Evolutionary conservation across 2,888 invertebrate species (phyloP), one percentile per base, ranked within the genome.

Genomic region (Pheosia tremula): DNA sequence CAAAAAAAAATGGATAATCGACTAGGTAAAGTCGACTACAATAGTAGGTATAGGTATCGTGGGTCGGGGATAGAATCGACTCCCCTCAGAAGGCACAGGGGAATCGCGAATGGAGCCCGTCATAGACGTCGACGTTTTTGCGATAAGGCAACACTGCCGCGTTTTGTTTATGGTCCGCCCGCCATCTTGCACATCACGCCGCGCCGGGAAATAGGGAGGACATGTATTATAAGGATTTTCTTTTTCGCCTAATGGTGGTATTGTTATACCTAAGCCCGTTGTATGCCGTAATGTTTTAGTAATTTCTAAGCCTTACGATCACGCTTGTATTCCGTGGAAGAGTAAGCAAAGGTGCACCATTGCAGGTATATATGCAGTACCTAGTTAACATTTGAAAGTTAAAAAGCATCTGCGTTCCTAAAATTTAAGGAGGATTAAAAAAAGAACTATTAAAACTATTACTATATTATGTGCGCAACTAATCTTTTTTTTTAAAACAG

Each of bases 101-200:
- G 87, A 85, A 77, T 84, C 71, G 74, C 79, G 78, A 80, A 85
- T 86, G 83, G 79, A 83, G 85, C 81, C 80, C 81, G 86, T 85
- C 87, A 87, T 81, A 80, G 75, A 71, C 73, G 77, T 75, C 83
- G 84, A 86, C 87, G 83, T 87, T 89, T 88, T 82, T 84, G 84
- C 80, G 89, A 89, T 88, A 88, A 87, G 83, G 82, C 82, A 81
- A 80, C 81, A 79, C 74, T 80, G 63, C 75, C 75, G 67, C 74
- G 78, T 82, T 85, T 87, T 87, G 87, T 88, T 86, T 87, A 86
- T 88, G 82, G 78, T 74, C 75, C 68, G 73, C 63, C 71, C 80
- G 88, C 88, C 88, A 87, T 89, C 82, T 88, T 87, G 79, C 61
- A 55, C 59, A 62, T 76, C 67, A 68, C 67, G 72, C 63, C 69